Evolutionary conservation across 2,797 vertebrate genomes (phyloP), one percentile per base, ranked within the genome.

Genomic region (Coilia nasus): DNA sequence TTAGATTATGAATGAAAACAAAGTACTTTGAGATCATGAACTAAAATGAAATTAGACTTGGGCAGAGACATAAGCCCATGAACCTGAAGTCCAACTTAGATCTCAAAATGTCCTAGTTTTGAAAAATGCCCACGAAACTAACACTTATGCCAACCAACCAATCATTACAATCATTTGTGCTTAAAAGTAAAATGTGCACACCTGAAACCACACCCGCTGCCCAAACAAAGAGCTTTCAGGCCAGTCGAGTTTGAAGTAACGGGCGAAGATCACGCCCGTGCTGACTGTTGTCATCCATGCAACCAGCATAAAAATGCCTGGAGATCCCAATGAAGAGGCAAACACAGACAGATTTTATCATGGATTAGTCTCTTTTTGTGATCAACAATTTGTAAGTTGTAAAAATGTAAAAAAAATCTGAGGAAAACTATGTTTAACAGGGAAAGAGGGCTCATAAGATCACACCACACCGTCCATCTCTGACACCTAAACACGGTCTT

Each of bases 151-250:
- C 64, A 4, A 44, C 15, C 41, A 78, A 78, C 31, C 10, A 80
- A 81, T 35, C 0, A 56, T 56, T n/a, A 62, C 56, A 41, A 19
- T 28, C 12, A 62, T 6, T 64, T 4, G 3, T 44, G 83, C 81
- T 81, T 10, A 0, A 59, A 62, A 64, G 12, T 81, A 86, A 46
- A 14, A 80, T 2, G 59, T 23, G 25, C 81, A 47, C 85, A 97
- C 97, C 97, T 97, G 97, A 94, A 98, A 98, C 97, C 97, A 97
- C 28, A 93, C 86, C 67, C 93, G 93, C 87, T 95, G 93, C 81
- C 96, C 96, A 87, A 95, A 91, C 25, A 97, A 85, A 81, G 95
- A 91, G 6, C 88, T 89, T 83, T 94, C 90, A 17, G 95, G 92
- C 96, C 96, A 97, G 19, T 95, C 90, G 46, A 94, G 88, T 92